These are phyloP conservation scores for Rhorus exstirpatorius DNA, from an alignment of 2,888 invertebrate species.

Conservation along the genomic window DNA sequence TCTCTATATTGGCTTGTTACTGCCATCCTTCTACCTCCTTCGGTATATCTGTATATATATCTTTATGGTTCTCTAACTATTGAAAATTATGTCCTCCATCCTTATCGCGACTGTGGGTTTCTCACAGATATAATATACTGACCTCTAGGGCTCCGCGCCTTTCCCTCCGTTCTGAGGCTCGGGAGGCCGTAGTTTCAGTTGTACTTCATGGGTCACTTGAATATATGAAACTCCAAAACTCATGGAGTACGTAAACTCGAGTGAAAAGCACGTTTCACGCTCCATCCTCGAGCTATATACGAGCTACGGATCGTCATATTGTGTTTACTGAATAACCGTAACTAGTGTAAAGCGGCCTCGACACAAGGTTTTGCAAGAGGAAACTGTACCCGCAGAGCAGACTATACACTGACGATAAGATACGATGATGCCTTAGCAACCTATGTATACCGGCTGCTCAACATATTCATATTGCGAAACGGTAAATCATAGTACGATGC, in stretches of 20 bases:
- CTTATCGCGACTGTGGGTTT: constrained; percentile 65
- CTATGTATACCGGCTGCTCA: too few relatives aligned
- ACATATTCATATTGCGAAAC: neutral
- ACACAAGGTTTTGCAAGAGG: neutral
- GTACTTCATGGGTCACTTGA: constrained; percentile 58
- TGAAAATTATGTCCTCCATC: constrained; percentile 75
- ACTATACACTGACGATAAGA: too few relatives aligned
- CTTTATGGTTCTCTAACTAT: constrained; percentile 68
- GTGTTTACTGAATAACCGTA: neutral
- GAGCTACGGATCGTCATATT: neutral
- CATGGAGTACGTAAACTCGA: constrained; percentile 33
- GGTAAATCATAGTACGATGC: neutral
- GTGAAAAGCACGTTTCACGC: constrained; percentile 35
- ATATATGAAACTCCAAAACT: constrained; percentile 59
- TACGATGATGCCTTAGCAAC: too few relatives aligned
- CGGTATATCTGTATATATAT: neutral
- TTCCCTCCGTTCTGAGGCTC: constrained; percentile 1
- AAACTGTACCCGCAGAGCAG: too few relatives aligned
- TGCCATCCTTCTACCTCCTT: constrained; percentile 23
- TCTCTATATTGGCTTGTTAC: constrained; percentile 16
- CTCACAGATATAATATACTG: constrained; percentile 60
- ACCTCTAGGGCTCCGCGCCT: constrained; percentile 59
- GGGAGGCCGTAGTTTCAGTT: constrained; percentile 38
- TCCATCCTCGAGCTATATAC: constrained; percentile 13
- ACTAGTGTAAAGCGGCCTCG: neutral